Conservation (phyloP, 2,888 invertebrate species). For the Eutolmus rufibarbis region DNA sequence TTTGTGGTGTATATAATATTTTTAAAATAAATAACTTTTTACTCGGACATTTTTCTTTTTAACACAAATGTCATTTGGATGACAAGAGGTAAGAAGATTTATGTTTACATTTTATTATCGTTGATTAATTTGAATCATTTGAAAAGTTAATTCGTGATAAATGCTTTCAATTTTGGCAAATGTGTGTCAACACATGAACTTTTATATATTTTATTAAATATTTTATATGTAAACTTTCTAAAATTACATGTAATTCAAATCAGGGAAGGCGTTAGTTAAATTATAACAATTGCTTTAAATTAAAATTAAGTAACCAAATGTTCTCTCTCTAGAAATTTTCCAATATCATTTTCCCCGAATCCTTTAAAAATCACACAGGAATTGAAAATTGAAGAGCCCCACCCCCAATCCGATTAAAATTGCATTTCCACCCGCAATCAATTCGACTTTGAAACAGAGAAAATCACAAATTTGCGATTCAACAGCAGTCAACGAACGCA, state of each 20-base stretch:
- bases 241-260: background rate
- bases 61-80: no score
- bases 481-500: background rate
- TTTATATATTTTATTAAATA: no score
- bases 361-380: background rate
- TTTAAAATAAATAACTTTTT: no score
- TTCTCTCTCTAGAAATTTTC: background rate
- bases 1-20: no score
- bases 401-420: background rate
- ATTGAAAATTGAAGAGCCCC: background rate
- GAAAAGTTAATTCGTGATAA: no score
- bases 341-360: background rate
- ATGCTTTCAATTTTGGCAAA: no score
- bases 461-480: conserved; percentile 8
- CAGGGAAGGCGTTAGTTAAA: background rate
- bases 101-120: no score
- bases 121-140: no score
- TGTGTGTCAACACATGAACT: no score
- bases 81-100: no score
- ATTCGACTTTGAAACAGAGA: background rate
- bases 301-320: background rate
- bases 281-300: background rate
- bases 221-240: no score
- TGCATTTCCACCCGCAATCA: background rate
- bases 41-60: no score